Base-by-base conservation (phyloP, 2,797 vertebrate species). In the Melanotaenia maccullochi region DNA sequence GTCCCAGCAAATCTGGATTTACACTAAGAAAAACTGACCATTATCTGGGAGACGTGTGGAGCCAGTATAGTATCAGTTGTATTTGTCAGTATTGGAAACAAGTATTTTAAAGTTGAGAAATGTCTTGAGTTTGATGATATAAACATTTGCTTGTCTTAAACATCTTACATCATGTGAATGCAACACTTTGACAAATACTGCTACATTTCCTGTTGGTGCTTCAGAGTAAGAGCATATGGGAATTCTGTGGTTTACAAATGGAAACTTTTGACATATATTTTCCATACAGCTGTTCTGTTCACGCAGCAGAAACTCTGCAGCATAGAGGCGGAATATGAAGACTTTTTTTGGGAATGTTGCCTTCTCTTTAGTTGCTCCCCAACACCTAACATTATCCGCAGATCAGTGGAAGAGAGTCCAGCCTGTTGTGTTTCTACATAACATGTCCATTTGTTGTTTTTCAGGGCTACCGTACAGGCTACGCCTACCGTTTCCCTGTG, bases 401-500 rank as follows among this genome's bases (percentile, higher is more conserved):
- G 18, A 47, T 20, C 44, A 24, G 7, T 38, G 16, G 33, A 59
- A 36, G 3, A 12, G 9, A 30, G 35, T 55, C 22, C 22, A 20
- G 33, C 13, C 13, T 0, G 35, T 7, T 24, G 3, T 59, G 14
- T 25, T 13, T 5, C 4, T 24, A 14, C 35, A 33, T 5, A 13
- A 72, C 52, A 1, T 25, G 3, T n/a, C 16, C 18, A 2, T 6
- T 0, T 71, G 2, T 32, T 67, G 33, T 80, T 5, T 58, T 62
- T 12, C 68, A 93, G 91, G 91, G 91, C 68, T 93, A 98, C 86
- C 96, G 97, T 60, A 97, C 97, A 0, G 97, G 98, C 71, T 99
- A 99, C 57, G 92, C 97, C 0, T 99, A 98, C 92, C 96, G 98
- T 13, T 96, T 97, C 85, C 97, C 98, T 0, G 93, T 99, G 56